Evolutionary conservation across 2,113 vertebrate species (phyloP).

Genomic region (Tricholaema leucomelas): DNA sequence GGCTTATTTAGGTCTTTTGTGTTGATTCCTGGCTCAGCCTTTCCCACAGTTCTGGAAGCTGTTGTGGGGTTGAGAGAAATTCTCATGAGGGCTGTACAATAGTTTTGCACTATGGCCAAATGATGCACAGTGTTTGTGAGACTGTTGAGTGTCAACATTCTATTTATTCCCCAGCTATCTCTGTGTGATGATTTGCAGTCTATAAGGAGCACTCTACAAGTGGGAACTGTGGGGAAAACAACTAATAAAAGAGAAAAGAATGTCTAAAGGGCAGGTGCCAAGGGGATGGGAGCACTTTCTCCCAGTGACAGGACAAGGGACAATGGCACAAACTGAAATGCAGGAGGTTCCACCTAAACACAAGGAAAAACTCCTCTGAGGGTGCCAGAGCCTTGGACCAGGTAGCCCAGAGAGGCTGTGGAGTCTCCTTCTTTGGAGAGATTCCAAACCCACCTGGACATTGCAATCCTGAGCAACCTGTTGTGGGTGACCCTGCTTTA

Average conservation of each 20-base stretch:
- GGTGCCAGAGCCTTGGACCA: too few relatives aligned
- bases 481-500: too few relatives aligned
- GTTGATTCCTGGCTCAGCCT: not conserved
- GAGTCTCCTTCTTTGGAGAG: too few relatives aligned
- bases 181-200: not conserved
- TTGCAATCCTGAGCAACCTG: too few relatives aligned
- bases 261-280: too few relatives aligned
- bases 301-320: too few relatives aligned
- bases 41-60: not conserved
- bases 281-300: too few relatives aligned
- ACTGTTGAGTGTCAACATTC: not conserved
- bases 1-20: not conserved
- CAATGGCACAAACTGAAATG: too few relatives aligned
- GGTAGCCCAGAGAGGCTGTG: too few relatives aligned
- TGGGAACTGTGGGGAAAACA: accelerated
- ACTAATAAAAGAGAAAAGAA: not conserved
- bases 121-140: not conserved
- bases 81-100: not conserved
- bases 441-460: too few relatives aligned
- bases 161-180: not conserved
- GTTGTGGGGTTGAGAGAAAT: not conserved
- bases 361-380: too few relatives aligned
- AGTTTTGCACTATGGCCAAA: not conserved
- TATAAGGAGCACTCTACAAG: not conserved
- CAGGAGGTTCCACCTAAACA: too few relatives aligned